Conservation (phyloP, 2,113 vertebrate species). For the Lichenostomus cassidix region DNA sequence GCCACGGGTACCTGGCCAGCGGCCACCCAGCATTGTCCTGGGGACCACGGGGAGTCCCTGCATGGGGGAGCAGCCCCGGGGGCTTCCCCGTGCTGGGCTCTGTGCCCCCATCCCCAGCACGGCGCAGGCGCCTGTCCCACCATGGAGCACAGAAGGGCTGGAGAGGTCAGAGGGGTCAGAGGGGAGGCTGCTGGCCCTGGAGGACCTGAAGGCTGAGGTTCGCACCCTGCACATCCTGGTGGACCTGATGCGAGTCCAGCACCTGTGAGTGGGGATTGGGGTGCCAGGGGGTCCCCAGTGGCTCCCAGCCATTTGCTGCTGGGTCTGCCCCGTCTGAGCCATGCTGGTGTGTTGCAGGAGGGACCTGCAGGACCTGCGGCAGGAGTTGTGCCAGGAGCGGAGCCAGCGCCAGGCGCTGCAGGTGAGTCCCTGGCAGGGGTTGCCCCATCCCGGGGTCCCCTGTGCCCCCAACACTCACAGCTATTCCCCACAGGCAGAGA, state of each 20-base stretch:
- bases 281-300: fast-evolving
- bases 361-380: constrained; percentile 55
- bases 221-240: constrained; percentile 52
- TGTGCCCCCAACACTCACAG: not conserved
- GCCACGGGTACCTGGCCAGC: constrained; percentile 19
- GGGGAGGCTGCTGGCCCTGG: not conserved
- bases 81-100: not conserved
- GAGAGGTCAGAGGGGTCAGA: fast-evolving
- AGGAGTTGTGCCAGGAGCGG: constrained; percentile 38
- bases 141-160: fast-evolving
- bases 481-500: not conserved
- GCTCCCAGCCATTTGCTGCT: fast-evolving
- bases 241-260: constrained; percentile 54
- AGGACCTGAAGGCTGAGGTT: constrained; percentile 42
- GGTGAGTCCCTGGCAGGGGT: not conserved
- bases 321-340: not conserved
- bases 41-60: fast-evolving
- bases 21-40: not conserved
- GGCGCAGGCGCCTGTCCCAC: fast-evolving
- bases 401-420: constrained; percentile 26
- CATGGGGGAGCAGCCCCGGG: not conserved
- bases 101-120: not conserved
- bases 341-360: not conserved
- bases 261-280: constrained; percentile 26
- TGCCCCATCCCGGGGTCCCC: fast-evolving